Conservation (phyloP, 2,113 vertebrate species). For the Myotis yumanensis region DNA sequence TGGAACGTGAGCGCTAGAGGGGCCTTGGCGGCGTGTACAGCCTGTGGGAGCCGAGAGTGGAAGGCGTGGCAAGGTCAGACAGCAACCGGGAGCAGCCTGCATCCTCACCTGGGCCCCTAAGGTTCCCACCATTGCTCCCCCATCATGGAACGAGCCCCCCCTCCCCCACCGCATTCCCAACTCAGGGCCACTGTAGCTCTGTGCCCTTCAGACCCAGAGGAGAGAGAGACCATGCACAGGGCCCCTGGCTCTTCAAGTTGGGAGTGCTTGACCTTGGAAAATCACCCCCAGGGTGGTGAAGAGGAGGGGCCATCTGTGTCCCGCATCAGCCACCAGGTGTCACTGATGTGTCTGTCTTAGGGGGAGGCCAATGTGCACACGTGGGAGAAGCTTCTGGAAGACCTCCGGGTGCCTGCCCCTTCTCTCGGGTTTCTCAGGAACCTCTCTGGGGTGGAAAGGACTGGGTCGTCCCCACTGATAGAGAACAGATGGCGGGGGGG, state of each 20-base stretch:
- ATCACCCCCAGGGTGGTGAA: neutral
- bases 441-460: neutral
- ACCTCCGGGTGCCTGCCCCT: conserved; percentile 15
- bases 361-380: neutral
- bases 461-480: neutral
- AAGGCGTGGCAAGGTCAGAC: neutral
- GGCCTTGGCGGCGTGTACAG: neutral
- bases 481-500: neutral
- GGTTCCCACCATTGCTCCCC: neutral
- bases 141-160: too few relatives aligned
- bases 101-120: neutral
- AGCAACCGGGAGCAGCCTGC: neutral
- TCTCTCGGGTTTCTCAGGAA: neutral
- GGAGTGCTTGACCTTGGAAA: neutral
- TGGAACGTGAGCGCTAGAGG: neutral
- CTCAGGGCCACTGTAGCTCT: neutral
- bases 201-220: neutral
- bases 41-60: neutral
- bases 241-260: neutral
- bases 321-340: conserved; percentile 68
- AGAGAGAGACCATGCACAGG: accelerated
- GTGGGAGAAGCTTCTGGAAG: conserved; percentile 55
- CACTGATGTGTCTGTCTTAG: conserved; percentile 45
- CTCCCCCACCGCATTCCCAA: too few relatives aligned
- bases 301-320: neutral